Evolutionary conservation across 2,888 invertebrate species (phyloP).

Genomic region (Drosophila affinis): DNA sequence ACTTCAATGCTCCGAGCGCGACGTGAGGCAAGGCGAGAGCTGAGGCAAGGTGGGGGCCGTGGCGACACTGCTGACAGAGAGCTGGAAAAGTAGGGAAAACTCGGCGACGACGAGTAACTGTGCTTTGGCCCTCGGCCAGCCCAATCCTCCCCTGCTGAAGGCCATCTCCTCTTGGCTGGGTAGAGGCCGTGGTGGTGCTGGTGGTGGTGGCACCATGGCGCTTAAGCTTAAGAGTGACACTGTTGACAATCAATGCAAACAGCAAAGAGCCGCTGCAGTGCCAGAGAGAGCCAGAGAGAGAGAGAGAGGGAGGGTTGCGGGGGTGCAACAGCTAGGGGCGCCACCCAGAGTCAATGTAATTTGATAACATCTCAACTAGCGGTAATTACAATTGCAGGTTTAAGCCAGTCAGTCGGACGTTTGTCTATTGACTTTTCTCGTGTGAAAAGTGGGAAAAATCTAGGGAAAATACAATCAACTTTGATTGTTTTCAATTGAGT

Average conservation of each 20-base stretch:
- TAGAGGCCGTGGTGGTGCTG: constrained; percentile 6
- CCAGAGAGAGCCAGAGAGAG: constrained; percentile 9
- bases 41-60: neutral
- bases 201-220: constrained; percentile 63
- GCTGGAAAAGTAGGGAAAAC: constrained; percentile 38
- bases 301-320: constrained; percentile 13
- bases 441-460: constrained; percentile 45
- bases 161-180: constrained; percentile 34
- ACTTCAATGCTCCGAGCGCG: constrained; percentile 67
- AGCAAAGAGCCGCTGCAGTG: constrained; percentile 53
- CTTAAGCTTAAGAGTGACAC: constrained; percentile 63
- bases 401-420: constrained; percentile 62
- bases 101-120: constrained; percentile 32
- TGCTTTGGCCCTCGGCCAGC: constrained; percentile 5
- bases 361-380: constrained; percentile 71
- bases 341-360: constrained; percentile 65
- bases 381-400: constrained; percentile 78
- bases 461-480: constrained; percentile 1
- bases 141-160: constrained; percentile 45
- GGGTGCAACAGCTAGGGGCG: constrained; percentile 32
- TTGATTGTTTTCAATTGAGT: constrained; percentile 20
- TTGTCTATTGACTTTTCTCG: constrained; percentile 49
- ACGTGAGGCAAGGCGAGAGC: constrained; percentile 3
- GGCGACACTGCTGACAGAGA: neutral
- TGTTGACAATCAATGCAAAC: constrained; percentile 74